Base-by-base conservation (phyloP, 2,888 invertebrate genomes). In the Nesidiocoris tenuis region DNA sequence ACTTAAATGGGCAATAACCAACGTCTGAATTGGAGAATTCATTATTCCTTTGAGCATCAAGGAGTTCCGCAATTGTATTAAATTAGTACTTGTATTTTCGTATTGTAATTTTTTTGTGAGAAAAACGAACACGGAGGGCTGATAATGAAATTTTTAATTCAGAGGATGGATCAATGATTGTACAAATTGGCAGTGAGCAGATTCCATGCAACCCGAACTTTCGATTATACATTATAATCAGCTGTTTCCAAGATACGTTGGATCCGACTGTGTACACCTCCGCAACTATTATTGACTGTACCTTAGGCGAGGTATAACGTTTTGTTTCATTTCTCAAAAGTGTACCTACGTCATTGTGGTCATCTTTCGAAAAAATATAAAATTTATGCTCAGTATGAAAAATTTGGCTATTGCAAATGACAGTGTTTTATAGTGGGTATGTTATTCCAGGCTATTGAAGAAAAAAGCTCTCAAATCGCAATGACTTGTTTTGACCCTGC, bases 191-290 rank as follows among this genome's bases (percentile, higher is more conserved):
- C 16, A 25, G 25, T 3, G 17, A 16, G 19, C 9, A 1, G 5
- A 92, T 96, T 9, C 96, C 96, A 84, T 95, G 91, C 84, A 94
- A 96, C 85, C 89, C 90, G 0, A 90, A 90, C 82, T 96, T 95
- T 85, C 88, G 94, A 61, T 87, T 96, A 85, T 96, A 96, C 83
- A 86, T 96, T 75, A 95, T 94, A 61, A 95, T 95, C 0, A 96
- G 96, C 84, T 87, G 95, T 67, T 87, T 94, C 5, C 96, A 96
- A 86, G 96, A 96, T 0, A 88, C 89, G 82, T 92, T 95, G 82
- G 91, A 93, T 83, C 93, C 96, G 0, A 89, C 93, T 3, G 89
- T 94, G 0, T 96, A 93, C 82, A 91, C 95, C 0, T 93, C 91
- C 82, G 92, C 94, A 0, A 89, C 92, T 79, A 93, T 96, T 63